These are phyloP conservation scores for Panagrolaimus sp. DNA, from an alignment of 1,140 invertebrate species.

Conservation along the genomic window DNA sequence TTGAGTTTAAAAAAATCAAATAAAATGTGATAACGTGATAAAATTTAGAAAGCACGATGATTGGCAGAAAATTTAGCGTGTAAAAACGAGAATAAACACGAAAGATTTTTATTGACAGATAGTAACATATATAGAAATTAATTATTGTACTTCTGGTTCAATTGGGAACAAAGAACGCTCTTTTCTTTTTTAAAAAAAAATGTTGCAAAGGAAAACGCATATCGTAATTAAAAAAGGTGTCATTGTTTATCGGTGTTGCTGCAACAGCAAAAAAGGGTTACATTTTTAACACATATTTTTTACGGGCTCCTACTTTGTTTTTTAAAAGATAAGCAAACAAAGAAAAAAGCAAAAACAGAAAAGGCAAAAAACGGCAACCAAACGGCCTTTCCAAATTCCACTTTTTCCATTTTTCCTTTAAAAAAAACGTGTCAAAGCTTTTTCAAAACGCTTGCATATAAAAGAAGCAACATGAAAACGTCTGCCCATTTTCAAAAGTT, in stretches of 20 bases:
- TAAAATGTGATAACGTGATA: too few species aligned
- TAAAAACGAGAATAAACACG: not conserved
- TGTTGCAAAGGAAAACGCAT: not conserved
- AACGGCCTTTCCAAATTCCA: not conserved
- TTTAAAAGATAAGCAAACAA: not conserved
- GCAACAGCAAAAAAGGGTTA: too few species aligned
- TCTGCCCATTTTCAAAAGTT: too few species aligned
- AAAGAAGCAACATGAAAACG: too few species aligned
- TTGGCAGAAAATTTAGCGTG: not conserved
- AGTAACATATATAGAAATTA: not conserved
- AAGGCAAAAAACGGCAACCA: not conserved
- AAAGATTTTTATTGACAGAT: not conserved
- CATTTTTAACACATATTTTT: not conserved
- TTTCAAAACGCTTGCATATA: not conserved
- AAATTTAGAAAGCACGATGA: too few species aligned
- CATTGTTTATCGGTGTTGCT: not conserved
- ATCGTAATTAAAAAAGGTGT: not conserved
- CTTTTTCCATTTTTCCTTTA: not conserved
- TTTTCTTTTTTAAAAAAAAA: not conserved
- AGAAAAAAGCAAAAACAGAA: not conserved
- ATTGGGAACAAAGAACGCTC: not conserved
- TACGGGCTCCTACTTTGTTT: not conserved
- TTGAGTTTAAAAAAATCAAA: too few species aligned
- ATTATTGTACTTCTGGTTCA: not conserved
- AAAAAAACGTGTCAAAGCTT: not conserved